Evolutionary conservation across 2,888 invertebrate species (phyloP), one percentile per base, ranked within the genome.

Genomic region (Chelonus formosanus): DNA sequence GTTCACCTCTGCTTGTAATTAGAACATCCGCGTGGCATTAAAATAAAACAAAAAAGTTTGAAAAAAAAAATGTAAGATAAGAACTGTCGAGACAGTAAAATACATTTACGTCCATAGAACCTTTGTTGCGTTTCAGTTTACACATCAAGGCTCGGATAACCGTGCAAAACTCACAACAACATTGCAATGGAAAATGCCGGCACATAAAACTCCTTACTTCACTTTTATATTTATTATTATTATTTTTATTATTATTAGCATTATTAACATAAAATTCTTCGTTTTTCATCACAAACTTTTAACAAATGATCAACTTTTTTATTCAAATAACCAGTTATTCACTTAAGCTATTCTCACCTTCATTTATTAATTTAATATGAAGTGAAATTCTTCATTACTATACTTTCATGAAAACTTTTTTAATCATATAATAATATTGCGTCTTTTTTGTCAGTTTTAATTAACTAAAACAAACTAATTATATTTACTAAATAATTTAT

Each of bases 51-150:
- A 52, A 43, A 5, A 20, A 35, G 5, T 10, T 44, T 34, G 20
- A 34, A n/a, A 32, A 20, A 47, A 35, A 47, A 47, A 60, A 10
- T 50, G 4, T 52, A 52, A 50, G 36, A 40, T 50, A 60, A 53
- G 40, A 36, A 10, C 35, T 20, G 20, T n/a, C 34, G 47, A 34
- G 34, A 20, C 50, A 45, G 34, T 47, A 32, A 10, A 20, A 47
- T 48, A 43, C 50, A 40, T 65, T 60, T 48, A 60, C 55, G 60
- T 50, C 34, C 44, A 47, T 60, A 45, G 54, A 43, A 57, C 59
- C 40, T 32, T 40, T 48, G 55, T 57, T 60, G 54, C 35, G 65
- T 65, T 60, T 61, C 50, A 65, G 60, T 55, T 65, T 65, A 65
- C 65, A 65, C 48, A 40, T 40, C 32, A 53, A 36, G 60, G 59